phyloP scores from a whole-genome alignment of 2,797 vertebrate species.

The Chloroceryle amazona region DNA sequence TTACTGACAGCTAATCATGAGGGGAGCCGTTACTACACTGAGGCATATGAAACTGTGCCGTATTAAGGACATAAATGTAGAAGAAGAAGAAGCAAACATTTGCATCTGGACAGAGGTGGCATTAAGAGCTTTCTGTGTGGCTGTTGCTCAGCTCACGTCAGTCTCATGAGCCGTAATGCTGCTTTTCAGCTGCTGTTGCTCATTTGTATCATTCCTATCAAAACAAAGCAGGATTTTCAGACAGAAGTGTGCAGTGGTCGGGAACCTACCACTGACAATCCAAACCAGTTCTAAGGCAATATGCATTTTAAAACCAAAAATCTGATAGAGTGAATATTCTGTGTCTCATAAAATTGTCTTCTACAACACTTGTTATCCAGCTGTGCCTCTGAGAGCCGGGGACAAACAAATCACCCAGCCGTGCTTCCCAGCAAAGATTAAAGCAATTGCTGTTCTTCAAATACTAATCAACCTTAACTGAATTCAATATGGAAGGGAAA shows the following conservation, averaged over 20 bases:
- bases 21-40: not conserved
- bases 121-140: not conserved
- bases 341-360: not conserved
- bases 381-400: not conserved
- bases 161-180: not conserved
- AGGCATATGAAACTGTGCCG: not conserved
- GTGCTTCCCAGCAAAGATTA: constrained; percentile 10
- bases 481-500: not conserved
- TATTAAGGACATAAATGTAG: not conserved
- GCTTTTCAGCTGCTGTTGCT: not conserved
- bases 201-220: not conserved
- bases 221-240: not conserved
- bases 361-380: not conserved
- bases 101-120: not conserved
- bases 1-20: not conserved
- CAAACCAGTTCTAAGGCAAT: not conserved
- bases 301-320: not conserved
- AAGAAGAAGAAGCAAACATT: not conserved
- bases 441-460: constrained; percentile 36
- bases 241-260: not conserved
- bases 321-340: not conserved
- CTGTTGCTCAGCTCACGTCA: not conserved
- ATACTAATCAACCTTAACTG: constrained; percentile 3
- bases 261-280: not conserved
- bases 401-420: constrained; percentile 1